Conservation (phyloP, 2,888 invertebrate species). For the Drosophila falleni region DNA sequence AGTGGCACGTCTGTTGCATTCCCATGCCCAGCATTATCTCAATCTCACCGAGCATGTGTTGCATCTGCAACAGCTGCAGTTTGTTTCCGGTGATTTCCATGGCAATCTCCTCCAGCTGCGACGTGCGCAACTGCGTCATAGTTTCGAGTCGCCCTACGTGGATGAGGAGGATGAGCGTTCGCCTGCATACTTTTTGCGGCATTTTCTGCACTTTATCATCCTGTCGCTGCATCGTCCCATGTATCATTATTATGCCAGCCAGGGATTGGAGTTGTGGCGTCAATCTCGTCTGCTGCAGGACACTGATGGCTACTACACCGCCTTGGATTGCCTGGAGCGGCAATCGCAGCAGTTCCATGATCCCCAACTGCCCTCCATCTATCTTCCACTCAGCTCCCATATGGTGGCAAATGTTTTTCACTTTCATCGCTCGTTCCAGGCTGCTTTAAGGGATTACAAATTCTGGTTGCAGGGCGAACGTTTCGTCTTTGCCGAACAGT, state of each 20-base stretch:
- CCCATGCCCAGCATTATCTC: conserved; percentile 74
- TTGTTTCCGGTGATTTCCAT: conserved; percentile 56
- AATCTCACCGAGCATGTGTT: conserved; percentile 55
- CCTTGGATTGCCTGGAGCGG: conserved; percentile 79
- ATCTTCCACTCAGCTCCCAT: conserved; percentile 50
- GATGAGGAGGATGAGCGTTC: conserved; percentile 80
- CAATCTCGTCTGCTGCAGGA: conserved; percentile 70
- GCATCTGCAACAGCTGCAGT: conserved; percentile 47
- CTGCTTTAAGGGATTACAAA: conserved; percentile 74
- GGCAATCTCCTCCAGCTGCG: conserved; percentile 72
- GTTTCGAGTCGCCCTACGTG: conserved; percentile 65
- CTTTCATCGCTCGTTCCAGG: conserved; percentile 78
- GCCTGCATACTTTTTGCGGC: conserved; percentile 77
- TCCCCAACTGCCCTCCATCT: conserved; percentile 46
- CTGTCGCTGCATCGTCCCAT: conserved; percentile 76
- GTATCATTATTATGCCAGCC: conserved; percentile 82
- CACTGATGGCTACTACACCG: conserved; percentile 81
- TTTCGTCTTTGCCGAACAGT: conserved; percentile 82
- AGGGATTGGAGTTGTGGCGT: conserved; percentile 79
- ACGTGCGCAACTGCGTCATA: conserved; percentile 51
- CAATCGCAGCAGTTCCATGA: conserved; percentile 70
- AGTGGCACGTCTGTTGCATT: conserved; percentile 71
- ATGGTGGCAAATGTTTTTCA: conserved; percentile 72
- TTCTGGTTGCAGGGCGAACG: conserved; percentile 83
- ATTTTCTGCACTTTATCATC: conserved; percentile 80